Evolutionary conservation across 2,113 vertebrate species (phyloP), one percentile per base, ranked within the genome.

Genomic region (Tyto alba): DNA sequence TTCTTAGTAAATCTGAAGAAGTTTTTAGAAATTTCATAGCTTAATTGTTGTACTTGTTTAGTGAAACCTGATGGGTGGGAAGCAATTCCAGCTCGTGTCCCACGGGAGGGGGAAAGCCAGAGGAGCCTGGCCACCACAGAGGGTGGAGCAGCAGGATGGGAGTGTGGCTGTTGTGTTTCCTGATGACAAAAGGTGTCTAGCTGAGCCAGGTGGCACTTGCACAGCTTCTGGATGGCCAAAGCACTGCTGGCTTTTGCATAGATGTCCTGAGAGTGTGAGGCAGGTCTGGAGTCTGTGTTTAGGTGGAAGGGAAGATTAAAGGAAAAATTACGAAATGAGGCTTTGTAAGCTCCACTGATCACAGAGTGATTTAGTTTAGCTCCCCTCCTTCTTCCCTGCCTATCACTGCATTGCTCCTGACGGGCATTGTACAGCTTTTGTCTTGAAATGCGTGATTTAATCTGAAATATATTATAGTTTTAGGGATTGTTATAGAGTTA

Each of bases 91-190:
- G 48, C 59, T 84, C 1, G 0, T 2, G 3, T 68, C 22, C 48
- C 27, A 7, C 14, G 19, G n/a, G 29, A 38, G 23, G 50, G 52
- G 59, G 48, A 64, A 73, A 77, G 32, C 43, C 7, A 4, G 16
- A 0, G 3, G 63, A 83, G 17, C 53, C 26, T 85, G 52, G n/a
- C n/a, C 36, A 4, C 60, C 8, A 0, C 0, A 25, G 56, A 48
- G 10, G 16, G 29, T 72, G 48, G 57, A 80, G 36, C 29, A 55
- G 17, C 29, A 60, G 57, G 32, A 14, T 62, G 36, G 29, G 53
- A 76, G 14, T 1, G 0, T 41, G 38, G 8, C 73, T 69, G 20
- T 66, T 77, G 11, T 18, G 8, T 73, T 80, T 87, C 41, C 45
- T 85, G 60, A 15, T 40, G 55, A 66, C 64, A 45, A 84, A 34